Percentiles rank a stretch among this genome's conserved stretches.
phyloP scores from a whole-genome alignment of 2,113 vertebrate genomes.

The Phylloscopus trochilus region DNA sequence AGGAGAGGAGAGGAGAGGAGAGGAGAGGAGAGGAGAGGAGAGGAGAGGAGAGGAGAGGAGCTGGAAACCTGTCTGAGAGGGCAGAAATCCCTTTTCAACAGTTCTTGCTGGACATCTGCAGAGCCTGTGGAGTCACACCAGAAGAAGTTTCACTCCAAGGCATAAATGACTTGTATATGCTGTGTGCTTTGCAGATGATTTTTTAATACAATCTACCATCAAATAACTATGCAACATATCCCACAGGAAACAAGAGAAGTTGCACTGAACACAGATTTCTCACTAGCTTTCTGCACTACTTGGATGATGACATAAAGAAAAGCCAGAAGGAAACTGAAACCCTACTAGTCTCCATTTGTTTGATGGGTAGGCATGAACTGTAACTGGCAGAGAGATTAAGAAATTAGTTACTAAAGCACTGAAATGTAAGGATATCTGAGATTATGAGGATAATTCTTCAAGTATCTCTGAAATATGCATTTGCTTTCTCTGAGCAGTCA shows the following conservation, averaged over 20 bases:
- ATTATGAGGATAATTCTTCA: not conserved
- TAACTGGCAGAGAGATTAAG: not conserved
- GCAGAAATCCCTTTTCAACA: not conserved
- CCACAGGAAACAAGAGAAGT: not conserved
- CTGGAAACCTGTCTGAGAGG: not conserved
- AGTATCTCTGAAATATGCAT: not conserved
- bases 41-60: too few relatives aligned
- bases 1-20: too few relatives aligned
- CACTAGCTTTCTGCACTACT: not conserved
- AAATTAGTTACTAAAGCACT: not conserved
- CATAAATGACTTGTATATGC: not conserved
- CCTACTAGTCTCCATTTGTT: not conserved
- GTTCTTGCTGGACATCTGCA: not conserved
- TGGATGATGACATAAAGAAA: not conserved
- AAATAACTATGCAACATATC: not conserved
- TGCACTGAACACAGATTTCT: not conserved
- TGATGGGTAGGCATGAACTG: not conserved
- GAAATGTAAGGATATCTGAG: not conserved
- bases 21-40: too few relatives aligned
- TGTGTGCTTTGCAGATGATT: not conserved
- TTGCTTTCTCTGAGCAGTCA: not conserved
- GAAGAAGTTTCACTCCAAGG: not conserved
- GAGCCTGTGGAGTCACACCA: not conserved
- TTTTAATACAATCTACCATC: not conserved
- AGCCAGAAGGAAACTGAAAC: not conserved